Evolutionary conservation across 2,113 vertebrate genomes (phyloP).

Genomic region (Poeciliopsis occidentalis): DNA sequence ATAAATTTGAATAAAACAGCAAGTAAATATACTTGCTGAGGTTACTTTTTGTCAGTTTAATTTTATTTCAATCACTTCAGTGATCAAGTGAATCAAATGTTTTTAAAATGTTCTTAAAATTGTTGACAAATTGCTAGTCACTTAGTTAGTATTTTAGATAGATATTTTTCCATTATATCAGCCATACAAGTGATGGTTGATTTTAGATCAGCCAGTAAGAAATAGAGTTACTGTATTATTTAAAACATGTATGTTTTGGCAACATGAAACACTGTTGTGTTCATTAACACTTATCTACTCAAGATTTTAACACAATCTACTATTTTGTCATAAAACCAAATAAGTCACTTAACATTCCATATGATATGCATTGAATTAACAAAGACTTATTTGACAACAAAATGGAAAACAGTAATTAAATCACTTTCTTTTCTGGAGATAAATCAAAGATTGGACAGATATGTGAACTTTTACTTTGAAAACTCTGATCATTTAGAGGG

Average conservation of each 20-base stretch:
- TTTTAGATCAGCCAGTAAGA: neutral
- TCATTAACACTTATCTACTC: neutral
- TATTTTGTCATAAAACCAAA: neutral
- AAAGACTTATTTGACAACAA: neutral
- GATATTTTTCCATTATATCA: neutral
- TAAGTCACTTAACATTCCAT: neutral
- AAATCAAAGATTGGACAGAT: too few species aligned
- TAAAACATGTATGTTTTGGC: neutral
- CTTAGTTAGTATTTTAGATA: too few species aligned
- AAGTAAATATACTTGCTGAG: conserved; percentile 31
- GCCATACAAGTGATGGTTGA: neutral
- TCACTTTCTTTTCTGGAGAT: too few species aligned
- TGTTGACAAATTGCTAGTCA: too few species aligned
- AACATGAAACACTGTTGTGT: neutral
- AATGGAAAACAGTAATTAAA: too few species aligned
- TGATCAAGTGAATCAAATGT: neutral
- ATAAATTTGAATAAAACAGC: conserved; percentile 18
- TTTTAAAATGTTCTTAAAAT: neutral
- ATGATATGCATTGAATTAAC: neutral
- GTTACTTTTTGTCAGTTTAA: conserved; percentile 16
- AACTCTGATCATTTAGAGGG: too few species aligned
- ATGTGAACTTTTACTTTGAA: too few species aligned
- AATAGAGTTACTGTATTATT: neutral
- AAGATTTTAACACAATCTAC: neutral
- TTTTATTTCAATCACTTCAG: conserved; percentile 11